These are phyloP conservation scores for Pollicipes pollicipes DNA, from an alignment of 1,140 invertebrate species.

Conservation along the genomic window DNA sequence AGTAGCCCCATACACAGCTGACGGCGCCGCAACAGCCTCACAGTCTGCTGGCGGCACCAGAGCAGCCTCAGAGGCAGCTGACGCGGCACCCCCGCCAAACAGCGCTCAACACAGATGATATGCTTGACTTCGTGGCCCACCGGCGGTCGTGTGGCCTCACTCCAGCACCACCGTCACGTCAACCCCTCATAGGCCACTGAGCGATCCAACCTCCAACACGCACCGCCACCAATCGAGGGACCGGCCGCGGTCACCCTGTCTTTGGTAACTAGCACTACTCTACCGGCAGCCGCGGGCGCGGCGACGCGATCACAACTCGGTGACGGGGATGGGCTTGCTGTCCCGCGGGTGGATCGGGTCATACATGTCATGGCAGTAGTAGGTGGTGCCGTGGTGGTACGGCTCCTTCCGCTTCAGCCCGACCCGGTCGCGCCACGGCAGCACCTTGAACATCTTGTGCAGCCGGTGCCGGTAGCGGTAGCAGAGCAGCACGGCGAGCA, in stretches of 20 bases:
- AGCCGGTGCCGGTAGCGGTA: neutral
- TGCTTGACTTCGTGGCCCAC: neutral
- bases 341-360: neutral
- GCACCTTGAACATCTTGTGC: neutral
- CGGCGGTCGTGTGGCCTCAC: neutral
- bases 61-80: too few species aligned
- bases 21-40: too few species aligned
- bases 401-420: neutral
- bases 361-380: conserved; percentile 3
- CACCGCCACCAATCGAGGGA: too few species aligned
- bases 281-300: neutral
- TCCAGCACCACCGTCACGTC: neutral
- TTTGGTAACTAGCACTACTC: neutral
- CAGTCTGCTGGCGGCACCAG: too few species aligned
- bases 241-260: neutral
- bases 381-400: neutral
- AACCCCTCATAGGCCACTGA: neutral
- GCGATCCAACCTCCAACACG: too few species aligned
- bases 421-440: conserved; percentile 4
- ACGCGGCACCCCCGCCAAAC: too few species aligned
- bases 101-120: neutral
- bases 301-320: neutral
- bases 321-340: neutral
- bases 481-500: neutral
- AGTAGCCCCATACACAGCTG: too few species aligned